phyloP scores from a whole-genome alignment of 2,888 invertebrate genomes.

The Habroteleia sp. region DNA sequence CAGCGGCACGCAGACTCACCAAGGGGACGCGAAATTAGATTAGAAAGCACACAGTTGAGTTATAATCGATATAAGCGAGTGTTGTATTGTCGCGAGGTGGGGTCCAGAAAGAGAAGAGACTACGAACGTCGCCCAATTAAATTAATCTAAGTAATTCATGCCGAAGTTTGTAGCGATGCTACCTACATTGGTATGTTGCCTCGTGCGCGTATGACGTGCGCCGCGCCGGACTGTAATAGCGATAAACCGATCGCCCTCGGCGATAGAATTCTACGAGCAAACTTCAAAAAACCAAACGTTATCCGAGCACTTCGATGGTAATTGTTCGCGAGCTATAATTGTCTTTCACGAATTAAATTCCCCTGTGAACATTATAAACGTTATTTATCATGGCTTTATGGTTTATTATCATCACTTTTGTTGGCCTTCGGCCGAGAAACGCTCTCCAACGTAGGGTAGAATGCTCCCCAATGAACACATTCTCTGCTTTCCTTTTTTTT shows the following conservation, averaged over 20 bases:
- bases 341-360: conserved; percentile 61
- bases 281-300: conserved; percentile 63
- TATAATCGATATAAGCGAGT: conserved; percentile 75
- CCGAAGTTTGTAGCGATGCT: conserved; percentile 75
- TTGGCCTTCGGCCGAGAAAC: not conserved
- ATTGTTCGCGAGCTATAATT: conserved; percentile 62
- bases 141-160: conserved; percentile 80
- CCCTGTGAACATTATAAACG: conserved; percentile 44
- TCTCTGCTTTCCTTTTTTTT: too few species aligned
- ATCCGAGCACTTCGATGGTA: conserved; percentile 59
- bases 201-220: conserved; percentile 49
- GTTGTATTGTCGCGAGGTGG: conserved; percentile 64
- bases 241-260: conserved; percentile 61
- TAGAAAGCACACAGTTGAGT: conserved; percentile 71
- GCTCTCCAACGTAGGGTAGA: not conserved
- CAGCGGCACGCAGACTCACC: conserved; percentile 52
- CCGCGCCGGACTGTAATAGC: conserved; percentile 62
- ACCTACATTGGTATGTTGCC: conserved; percentile 49
- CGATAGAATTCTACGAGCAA: conserved; percentile 59
- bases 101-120: conserved; percentile 67
- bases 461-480: not conserved
- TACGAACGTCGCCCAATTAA: conserved; percentile 70
- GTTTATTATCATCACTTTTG: conserved; percentile 37
- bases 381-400: conserved; percentile 45
- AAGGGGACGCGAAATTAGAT: conserved; percentile 71